These are phyloP conservation scores for Chiroxiphia lanceolata DNA, from an alignment of 2,797 vertebrate genomes.

Conservation along the genomic window DNA sequence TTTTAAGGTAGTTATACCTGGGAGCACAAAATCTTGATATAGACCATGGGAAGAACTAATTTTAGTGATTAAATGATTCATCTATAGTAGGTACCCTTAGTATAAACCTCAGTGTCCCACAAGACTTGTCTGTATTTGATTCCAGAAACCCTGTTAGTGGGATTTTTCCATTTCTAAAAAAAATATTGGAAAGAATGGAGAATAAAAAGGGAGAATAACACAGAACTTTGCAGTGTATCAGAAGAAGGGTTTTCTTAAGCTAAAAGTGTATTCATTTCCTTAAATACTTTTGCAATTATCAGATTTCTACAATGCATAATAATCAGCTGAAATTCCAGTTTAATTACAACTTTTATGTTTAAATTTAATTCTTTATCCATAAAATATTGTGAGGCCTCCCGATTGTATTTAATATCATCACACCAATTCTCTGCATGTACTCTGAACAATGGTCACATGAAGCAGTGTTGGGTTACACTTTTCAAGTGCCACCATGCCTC, in stretches of 20 bases:
- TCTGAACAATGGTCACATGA: slow-evolving; percentile 22
- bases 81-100: accelerated
- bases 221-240: not conserved
- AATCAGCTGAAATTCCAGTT: not conserved
- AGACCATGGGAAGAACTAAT: not conserved
- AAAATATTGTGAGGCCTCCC: slow-evolving; percentile 14
- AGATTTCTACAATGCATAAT: not conserved
- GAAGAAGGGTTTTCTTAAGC: not conserved
- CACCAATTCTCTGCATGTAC: not conserved
- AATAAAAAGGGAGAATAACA: not conserved
- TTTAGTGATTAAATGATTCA: not conserved
- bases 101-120: not conserved
- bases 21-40: not conserved
- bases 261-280: not conserved
- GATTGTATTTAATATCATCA: slow-evolving; percentile 38
- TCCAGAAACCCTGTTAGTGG: not conserved
- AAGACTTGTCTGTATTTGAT: not conserved
- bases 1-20: not conserved
- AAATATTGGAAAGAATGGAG: not conserved
- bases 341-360: slow-evolving; percentile 26
- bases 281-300: slow-evolving; percentile 11
- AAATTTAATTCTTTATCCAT: slow-evolving; percentile 4
- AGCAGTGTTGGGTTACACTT: slow-evolving; percentile 5
- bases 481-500: slow-evolving; percentile 28
- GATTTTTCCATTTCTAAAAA: not conserved